These are phyloP conservation scores for Eupeodes luniger DNA, from an alignment of 2,888 invertebrate species.

Conservation along the genomic window DNA sequence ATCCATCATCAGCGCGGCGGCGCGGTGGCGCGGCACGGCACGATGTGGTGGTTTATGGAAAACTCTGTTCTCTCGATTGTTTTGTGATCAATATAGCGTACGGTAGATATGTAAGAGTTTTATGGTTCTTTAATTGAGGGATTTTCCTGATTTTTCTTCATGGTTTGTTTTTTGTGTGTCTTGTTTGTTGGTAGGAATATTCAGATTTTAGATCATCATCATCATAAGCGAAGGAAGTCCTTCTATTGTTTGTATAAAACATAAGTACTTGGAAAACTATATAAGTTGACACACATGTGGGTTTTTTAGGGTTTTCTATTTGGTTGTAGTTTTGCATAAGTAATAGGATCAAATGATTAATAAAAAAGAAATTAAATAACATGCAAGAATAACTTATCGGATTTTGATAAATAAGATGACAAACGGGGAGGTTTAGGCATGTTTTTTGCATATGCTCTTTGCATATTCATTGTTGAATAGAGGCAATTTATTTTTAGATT, in stretches of 20 bases:
- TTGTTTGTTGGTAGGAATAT: neutral
- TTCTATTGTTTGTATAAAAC: constrained; percentile 30
- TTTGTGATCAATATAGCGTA: constrained; percentile 2
- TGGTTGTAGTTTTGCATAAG: constrained; percentile 67
- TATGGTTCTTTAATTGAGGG: constrained; percentile 63
- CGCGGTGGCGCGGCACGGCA: too few relatives aligned
- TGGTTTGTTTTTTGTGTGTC: neutral
- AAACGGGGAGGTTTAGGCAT: neutral
- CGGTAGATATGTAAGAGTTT: constrained; percentile 54
- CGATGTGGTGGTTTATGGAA: neutral
- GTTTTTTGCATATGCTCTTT: constrained; percentile 33
- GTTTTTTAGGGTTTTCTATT: constrained; percentile 33
- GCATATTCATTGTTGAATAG: neutral
- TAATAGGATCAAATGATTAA: constrained; percentile 74
- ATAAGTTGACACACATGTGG: constrained; percentile 10
- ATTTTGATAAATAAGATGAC: constrained; percentile 51
- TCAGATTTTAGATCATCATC: constrained; percentile 14
- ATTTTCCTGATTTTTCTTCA: constrained; percentile 17
- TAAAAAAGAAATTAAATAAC: constrained; percentile 34
- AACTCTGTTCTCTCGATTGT: constrained; percentile 17
- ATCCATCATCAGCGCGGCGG: neutral
- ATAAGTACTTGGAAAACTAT: neutral
- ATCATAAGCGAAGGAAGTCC: neutral
- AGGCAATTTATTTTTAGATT: constrained; percentile 34
- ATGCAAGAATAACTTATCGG: constrained; percentile 46